These are phyloP conservation scores for Lasioglossum malachurum DNA, from an alignment of 2,888 invertebrate genomes.

Conservation along the genomic window DNA sequence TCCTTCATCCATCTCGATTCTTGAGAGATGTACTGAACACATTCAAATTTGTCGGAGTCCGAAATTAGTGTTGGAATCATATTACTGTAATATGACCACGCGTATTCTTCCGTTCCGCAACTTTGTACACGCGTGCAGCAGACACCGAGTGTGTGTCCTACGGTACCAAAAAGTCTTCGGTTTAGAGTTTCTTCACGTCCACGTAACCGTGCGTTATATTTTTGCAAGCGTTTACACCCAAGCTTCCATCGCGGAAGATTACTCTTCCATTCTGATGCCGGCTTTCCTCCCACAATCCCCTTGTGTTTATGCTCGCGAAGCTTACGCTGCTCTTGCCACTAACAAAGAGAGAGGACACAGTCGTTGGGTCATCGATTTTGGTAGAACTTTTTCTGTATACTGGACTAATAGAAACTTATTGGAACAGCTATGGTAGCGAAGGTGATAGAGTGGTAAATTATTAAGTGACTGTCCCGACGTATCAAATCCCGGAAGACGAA, in stretches of 20 bases:
- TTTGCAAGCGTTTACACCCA: conserved; percentile 17
- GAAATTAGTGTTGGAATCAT: neutral
- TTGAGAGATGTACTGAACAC: neutral
- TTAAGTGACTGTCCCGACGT: neutral
- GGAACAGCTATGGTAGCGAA: neutral
- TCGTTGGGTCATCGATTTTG: neutral
- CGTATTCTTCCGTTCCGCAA: conserved; percentile 3
- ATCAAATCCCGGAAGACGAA: neutral
- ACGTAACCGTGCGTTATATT: neutral
- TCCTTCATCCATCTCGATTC: neutral
- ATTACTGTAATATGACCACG: neutral
- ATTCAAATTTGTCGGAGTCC: neutral
- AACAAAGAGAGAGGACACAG: neutral
- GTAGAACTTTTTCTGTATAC: neutral
- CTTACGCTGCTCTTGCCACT: neutral
- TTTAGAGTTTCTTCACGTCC: neutral
- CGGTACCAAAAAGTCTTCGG: conserved; percentile 14
- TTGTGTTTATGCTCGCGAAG: neutral
- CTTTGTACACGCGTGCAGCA: neutral
- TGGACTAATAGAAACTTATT: neutral
- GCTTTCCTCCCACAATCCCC: neutral
- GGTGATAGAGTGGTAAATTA: neutral
- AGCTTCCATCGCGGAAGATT: conserved; percentile 44
- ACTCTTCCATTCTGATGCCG: conserved; percentile 43
- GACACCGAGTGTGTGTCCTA: neutral